Base-by-base conservation (phyloP, 1,140 invertebrate genomes). In the Micrasema minimum region DNA sequence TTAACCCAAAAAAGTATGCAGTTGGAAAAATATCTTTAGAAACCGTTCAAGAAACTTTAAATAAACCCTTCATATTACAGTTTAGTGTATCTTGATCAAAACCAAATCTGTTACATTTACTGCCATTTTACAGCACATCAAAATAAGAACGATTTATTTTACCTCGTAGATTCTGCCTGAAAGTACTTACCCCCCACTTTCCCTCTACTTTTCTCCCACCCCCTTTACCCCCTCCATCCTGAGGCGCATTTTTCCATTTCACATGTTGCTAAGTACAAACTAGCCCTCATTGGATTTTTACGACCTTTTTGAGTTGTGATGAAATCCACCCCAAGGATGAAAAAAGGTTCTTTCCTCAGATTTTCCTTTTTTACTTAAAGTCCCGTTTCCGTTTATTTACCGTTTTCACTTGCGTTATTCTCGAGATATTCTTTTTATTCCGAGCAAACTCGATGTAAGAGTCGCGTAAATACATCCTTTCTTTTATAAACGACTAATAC, bases 241-340 rank as follows among this genome's bases (percentile, higher is more conserved):
- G 61, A 65, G 61, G 61, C 61, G 61, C 41, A 48, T 65, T 65
- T 65, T 65, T 48, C 61, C 61, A 65, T 65, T 65, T 65, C 61
- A 65, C 61, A 48, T 65, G 61, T 65, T 65, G 45, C 61, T 65
- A 65, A 65, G 61, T 48, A 65, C 61, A 65, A 65, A 65, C 61
- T 65, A 65, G 41, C 61, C 61, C 45, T 57, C 41, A 48, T 65
- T 45, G 23, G 41, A 46, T 48, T 65, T 65, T 65, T 65, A 65
- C 61, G 38, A 46, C 61, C 61, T 65, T 46, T 65, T 65, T 45
- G 61, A 65, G 61, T 65, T 48, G 61, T 65, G 41, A 65, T 48
- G 61, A 65, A 45, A 48, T 18, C 61, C 61, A 35, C 61, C 23
- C 45, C 46, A 26, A 41, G 45, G 61, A 23, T 48, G 61, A 50